A percentile compares a stretch with the other conserved stretches of the same genome.
These are phyloP conservation scores for Pyrochroa serraticornis DNA, from an alignment of 2,888 invertebrate species.

Conservation along the genomic window DNA sequence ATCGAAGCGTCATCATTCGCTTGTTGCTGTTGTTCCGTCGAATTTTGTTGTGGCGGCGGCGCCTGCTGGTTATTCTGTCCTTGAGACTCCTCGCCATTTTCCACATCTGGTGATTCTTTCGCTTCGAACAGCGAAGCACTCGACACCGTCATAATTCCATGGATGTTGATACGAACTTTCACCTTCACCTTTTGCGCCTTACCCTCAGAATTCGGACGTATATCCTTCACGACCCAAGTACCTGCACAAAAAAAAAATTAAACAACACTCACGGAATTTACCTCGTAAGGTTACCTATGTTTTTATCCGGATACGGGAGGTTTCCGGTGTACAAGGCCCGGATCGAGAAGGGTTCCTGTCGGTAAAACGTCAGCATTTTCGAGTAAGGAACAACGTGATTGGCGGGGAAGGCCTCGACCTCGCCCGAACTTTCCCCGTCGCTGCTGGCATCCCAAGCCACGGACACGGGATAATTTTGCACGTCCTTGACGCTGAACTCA, in stretches of 20 bases:
- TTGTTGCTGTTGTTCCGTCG: conserved; percentile 5
- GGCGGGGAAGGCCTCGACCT: conserved; percentile 89
- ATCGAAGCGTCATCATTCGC: conserved; percentile 55
- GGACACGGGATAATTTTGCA: conserved; percentile 87
- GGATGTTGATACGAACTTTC: conserved; percentile 91
- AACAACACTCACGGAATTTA: too few species aligned
- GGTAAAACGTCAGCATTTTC: conserved; percentile 91
- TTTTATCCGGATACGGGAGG: conserved; percentile 76
- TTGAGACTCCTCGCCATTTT: conserved; percentile 40
- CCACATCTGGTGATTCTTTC: conserved; percentile 61
- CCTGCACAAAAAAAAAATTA: conserved; percentile 58
- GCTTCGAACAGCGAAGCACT: conserved; percentile 85
- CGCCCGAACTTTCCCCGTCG: conserved; percentile 68
- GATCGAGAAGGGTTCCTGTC: conserved; percentile 86
- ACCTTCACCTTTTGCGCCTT: conserved; percentile 96
- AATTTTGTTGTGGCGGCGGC: conserved; percentile 52
- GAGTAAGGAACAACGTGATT: conserved; percentile 93
- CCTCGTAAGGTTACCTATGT: too few species aligned
- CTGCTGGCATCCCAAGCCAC: conserved; percentile 77
- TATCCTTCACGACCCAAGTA: conserved; percentile 78
- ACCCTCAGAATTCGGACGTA: conserved; percentile 85
- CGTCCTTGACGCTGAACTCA: conserved; percentile 93
- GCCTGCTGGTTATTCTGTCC: conserved; percentile 57
- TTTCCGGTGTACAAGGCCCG: conserved; percentile 81
- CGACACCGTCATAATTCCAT: conserved; percentile 89